Evolutionary conservation across 2,797 vertebrate genomes (phyloP), one percentile per base, ranked within the genome.

Genomic region (Rhodeus uyekii): DNA sequence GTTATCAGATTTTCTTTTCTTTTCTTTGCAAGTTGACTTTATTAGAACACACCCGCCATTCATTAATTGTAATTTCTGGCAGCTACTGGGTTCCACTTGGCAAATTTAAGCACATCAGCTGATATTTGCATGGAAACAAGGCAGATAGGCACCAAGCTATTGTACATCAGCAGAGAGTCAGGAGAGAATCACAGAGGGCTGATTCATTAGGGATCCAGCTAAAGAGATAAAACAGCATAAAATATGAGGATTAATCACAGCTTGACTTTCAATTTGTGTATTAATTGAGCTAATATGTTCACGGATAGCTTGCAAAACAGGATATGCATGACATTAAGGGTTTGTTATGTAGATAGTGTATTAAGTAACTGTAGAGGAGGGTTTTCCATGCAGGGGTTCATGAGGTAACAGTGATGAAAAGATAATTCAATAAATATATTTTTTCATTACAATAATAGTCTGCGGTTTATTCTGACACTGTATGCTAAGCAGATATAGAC

Each of bases 121-220:
- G 53, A 80, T 60, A 73, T 81, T 81, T 60, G 61, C 7, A 69
- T 50, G 36, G 13, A 68, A 78, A 82, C 34, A 68, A 78, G 53
- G 32, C 74, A 9, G 44, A 65, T 75, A 64, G 72, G 65, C 13
- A 5, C n/a, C n/a, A 34, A 12, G 18, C 39, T 68, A 27, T 50
- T 79, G 67, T 44, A 24, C 7, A 46, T 63, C 72, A 50, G n/a
- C 32, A 32, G 39, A 67, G 19, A 68, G 38, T 22, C 32, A 44
- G 65, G 39, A 81, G 24, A 75, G 39, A 14, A 42, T 27, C n/a
- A 9, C 34, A 27, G 19, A 61, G 32, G 42, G 39, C 13, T 72
- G 61, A 39, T 34, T 71, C 65, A 80, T 42, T 32, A 61, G 60
- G 10, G 67, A 50, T 60, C 16, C 71, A 71, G 44, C 27, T n/a